Evolutionary conservation across 2,888 invertebrate species (phyloP), one percentile per base, ranked within the genome.

Genomic region (Drosophila conformis): DNA sequence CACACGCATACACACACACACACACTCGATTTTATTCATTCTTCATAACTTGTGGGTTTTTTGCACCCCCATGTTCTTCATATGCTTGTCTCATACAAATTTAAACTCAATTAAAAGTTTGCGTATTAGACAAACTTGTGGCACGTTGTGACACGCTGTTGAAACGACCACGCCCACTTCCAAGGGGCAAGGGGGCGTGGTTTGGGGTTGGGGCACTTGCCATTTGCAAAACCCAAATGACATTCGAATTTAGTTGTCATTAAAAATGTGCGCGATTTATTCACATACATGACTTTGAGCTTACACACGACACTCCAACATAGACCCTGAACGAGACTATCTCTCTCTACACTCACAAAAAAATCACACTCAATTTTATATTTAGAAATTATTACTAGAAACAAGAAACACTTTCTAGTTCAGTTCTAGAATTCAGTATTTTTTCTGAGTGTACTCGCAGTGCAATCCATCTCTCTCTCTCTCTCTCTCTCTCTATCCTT

Each of bases 81-180:
- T 68, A 78, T 69, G 76, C 76, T 66, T 15, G 65, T 61, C 78
- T 83, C 77, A 86, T 90, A 83, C 86, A 91, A 91, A 89, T 90
- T 91, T 90, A 91, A 90, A 90, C 91, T 91, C 90, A 90, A 90
- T 90, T 90, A 91, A 91, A 90, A 90, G 88, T 90, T 87, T 77
- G 78, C 80, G 88, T 78, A 84, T 89, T 89, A 91, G 83, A 80
- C 84, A 83, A 81, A 90, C 89, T 90, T 91, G 75, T 75, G 80
- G 61, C 70, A 57, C 66, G 51, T 35, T 70, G 42, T 81, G 78
- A 78, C 82, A 54, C 61, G 78, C 40, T 73, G 82, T 46, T 81
- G 79, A 82, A 69, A 65, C 36, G 49, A 61, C 57, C 52, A 36
- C 53, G 40, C 58, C 79, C 13, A 25, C 29, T 10, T 13, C 27